A percentile compares a stretch with the other conserved stretches of the same genome.
These are phyloP conservation scores for Eulacestoma nigropectus DNA, from an alignment of 2,113 vertebrate genomes.

Conservation along the genomic window DNA sequence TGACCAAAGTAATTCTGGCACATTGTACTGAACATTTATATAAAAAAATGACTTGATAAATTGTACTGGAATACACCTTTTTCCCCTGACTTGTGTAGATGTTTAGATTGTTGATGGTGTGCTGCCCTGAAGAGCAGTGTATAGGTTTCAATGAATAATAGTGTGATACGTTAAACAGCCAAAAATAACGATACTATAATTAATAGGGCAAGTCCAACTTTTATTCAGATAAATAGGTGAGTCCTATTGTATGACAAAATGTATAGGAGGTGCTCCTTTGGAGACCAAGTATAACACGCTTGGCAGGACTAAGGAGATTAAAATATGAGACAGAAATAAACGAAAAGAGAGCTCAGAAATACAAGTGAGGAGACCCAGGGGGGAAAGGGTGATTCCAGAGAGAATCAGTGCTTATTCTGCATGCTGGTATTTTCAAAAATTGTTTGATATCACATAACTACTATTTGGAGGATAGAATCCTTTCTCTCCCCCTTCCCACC, in stretches of 20 bases:
- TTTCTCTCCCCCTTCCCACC: not conserved
- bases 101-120: not conserved
- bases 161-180: not conserved
- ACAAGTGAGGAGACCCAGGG: not conserved
- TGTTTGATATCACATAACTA: not conserved
- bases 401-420: not conserved
- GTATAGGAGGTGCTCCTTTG: not conserved
- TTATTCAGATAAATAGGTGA: not conserved
- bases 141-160: not conserved
- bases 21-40: not conserved
- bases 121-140: not conserved
- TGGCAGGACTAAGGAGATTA: slow-evolving; percentile 49
- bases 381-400: not conserved
- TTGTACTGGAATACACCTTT: not conserved
- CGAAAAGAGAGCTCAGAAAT: slow-evolving; percentile 13
- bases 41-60: not conserved
- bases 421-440: not conserved
- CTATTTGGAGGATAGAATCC: not conserved
- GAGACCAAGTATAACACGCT: not conserved
- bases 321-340: slow-evolving; percentile 28
- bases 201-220: not conserved
- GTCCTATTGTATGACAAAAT: not conserved
- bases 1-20: not conserved
- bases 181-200: slow-evolving; percentile 29
- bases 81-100: not conserved